Evolutionary conservation across 2,113 vertebrate species (phyloP), one percentile per base, ranked within the genome.

Genomic region (Pluvialis apricaria): DNA sequence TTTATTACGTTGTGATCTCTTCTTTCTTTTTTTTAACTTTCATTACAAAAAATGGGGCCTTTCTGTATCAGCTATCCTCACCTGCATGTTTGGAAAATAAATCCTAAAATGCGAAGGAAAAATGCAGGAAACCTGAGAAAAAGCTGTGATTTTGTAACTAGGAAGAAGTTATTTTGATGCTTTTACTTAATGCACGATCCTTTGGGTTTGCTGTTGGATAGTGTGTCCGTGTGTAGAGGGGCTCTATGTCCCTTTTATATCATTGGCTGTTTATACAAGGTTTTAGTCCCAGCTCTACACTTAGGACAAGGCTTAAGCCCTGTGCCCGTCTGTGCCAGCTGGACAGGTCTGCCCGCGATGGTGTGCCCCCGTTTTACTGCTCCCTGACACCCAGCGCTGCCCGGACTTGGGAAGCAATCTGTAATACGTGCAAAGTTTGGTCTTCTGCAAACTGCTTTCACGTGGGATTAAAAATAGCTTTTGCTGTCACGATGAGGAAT

Each of bases 391-490:
- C 2, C 69, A 29, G 72, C 20, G 0, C 31, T 13, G 66, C 82
- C 52, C 0, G 38, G 12, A 1, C 51, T 22, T 2, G 22, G 71
- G 76, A 45, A 45, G 22, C 26, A 2, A 51, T 9, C 89, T 6
- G 12, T 2, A 24, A 58, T 5, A 6, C 12, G 10, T 44, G 73
- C 71, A 3, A 36, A 78, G 47, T 70, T 94, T 36, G 86, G 38
- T 15, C 61, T 88, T 47, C 76, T 86, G 83, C 92, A 94, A 92
- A 86, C 60, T 24, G 85, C 77, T 95, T 94, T 95, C 90, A 75
- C 49, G 73, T 94, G 87, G 92, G 69, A 82, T 94, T 95, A 92
- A 94, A 97, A 96, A 82, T 65, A 92, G 76, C 57, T 91, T 92
- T 91, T 79, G 58, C 65, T 88, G 96, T 92, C 64, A 13, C 5